phyloP scores from a whole-genome alignment of 2,113 vertebrate species.

The Hippopotamus amphibius region DNA sequence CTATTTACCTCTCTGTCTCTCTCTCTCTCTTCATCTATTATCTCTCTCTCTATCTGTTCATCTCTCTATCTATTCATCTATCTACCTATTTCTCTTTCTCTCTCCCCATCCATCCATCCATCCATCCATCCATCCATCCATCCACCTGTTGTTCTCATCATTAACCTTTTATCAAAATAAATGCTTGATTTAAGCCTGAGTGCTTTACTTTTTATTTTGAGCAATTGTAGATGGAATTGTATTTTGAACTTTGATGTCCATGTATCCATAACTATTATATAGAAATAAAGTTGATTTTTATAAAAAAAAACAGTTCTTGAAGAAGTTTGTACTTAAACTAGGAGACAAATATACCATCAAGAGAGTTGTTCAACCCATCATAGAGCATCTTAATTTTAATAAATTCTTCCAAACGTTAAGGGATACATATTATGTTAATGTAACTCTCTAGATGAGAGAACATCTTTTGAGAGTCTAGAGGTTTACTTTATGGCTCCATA shows the following conservation, averaged over 20 bases:
- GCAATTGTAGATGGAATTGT: not conserved
- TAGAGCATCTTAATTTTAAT: not conserved
- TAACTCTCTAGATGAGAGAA: not conserved
- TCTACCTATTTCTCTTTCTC: rapidly evolving
- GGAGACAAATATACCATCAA: not conserved
- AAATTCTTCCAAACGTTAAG: not conserved
- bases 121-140: not conserved
- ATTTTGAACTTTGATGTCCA: not conserved
- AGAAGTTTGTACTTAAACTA: not conserved
- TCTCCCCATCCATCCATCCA: not conserved
- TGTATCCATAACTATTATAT: too few relatives aligned
- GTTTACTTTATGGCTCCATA: too few relatives aligned
- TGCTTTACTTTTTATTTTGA: conserved; percentile 35
- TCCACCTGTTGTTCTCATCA: not conserved
- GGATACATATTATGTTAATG: not conserved
- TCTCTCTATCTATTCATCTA: not conserved
- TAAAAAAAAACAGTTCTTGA: not conserved
- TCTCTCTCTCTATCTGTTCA: not conserved
- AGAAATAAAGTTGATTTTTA: too few relatives aligned
- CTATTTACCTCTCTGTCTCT: too few relatives aligned
- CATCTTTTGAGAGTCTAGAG: not conserved
- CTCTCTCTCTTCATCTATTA: too few relatives aligned
- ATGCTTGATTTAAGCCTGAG: not conserved
- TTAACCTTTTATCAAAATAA: not conserved
- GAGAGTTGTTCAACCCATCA: not conserved